These are phyloP conservation scores for Catalaphyllia jardinei DNA, from an alignment of 64 coral and sea anemone genomes.

Conservation along the genomic window DNA sequence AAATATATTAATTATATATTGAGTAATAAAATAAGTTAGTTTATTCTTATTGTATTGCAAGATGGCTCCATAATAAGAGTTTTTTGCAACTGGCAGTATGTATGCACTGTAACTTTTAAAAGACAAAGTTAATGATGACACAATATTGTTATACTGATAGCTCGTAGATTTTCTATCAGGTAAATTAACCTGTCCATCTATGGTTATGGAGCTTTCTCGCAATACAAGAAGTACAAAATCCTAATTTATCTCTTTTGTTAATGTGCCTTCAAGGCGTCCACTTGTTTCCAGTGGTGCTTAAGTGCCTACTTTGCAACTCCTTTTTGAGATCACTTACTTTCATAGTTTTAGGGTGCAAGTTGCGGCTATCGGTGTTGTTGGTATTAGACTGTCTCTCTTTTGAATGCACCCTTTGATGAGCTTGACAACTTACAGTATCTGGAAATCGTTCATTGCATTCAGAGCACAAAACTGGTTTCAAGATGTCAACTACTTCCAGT, in stretches of 20 bases:
- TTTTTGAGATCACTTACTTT: conserved; percentile 16
- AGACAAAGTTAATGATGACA: too few relatives aligned
- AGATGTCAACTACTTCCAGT: conserved; percentile 1
- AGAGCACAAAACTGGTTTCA: conserved; percentile 32
- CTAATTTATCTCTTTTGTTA: neutral
- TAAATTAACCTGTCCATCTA: neutral
- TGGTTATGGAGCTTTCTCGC: neutral
- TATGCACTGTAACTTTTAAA: too few relatives aligned
- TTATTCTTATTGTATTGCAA: too few relatives aligned
- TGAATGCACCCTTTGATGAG: neutral
- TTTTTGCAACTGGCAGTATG: too few relatives aligned
- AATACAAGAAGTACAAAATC: neutral
- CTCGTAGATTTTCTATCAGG: neutral
- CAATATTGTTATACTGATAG: neutral
- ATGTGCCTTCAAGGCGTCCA: conserved; percentile 23
- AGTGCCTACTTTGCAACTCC: conserved; percentile 25
- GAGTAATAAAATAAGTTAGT: too few relatives aligned
- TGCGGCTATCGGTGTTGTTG: neutral
- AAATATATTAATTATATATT: too few relatives aligned
- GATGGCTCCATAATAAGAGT: too few relatives aligned
- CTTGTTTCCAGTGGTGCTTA: conserved; percentile 56
- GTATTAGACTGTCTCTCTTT: neutral
- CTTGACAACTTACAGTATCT: conserved; percentile 1
- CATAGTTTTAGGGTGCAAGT: neutral
- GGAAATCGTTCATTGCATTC: neutral